Conservation (phyloP, 37 sponge, comb jelly and placozoan species). For the Theonella swinhoei region DNA sequence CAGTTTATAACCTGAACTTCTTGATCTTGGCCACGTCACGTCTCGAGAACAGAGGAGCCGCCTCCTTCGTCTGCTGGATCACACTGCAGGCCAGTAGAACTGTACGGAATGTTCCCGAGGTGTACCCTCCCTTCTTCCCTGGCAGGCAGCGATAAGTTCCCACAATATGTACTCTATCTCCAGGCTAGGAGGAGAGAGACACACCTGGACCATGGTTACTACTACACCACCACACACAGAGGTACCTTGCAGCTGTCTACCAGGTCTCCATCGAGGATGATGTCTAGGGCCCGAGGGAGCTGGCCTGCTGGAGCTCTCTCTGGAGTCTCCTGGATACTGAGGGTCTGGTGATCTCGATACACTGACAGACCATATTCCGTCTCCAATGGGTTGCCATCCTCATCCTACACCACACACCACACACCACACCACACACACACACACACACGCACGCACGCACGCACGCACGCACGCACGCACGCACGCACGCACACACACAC, state of each 20-base stretch:
- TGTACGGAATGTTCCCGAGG: conserved; percentile 90
- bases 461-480: not conserved
- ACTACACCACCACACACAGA: not conserved
- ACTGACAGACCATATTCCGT: conserved; percentile 97
- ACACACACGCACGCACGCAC: conserved; percentile 21
- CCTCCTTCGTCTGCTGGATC: conserved; percentile 77
- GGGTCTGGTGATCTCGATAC: conserved; percentile 94
- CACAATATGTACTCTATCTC: conserved; percentile 87
- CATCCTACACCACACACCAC: conserved; percentile 78
- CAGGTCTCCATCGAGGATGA: conserved; percentile 90
- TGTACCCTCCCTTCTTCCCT: conserved; percentile 86
- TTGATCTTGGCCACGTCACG: conserved; percentile 87
- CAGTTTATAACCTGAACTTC: conserved; percentile 23
- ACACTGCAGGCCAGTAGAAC: conserved; percentile 88
- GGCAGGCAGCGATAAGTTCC: conserved; percentile 96
- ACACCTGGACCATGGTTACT: not conserved
- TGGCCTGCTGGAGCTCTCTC: conserved; percentile 99
- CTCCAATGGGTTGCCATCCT: conserved; percentile 95
- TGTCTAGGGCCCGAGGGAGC: conserved; percentile 94
- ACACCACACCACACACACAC: too few relatives aligned
- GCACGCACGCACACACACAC: conserved; percentile 26
- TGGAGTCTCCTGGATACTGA: conserved; percentile 98
- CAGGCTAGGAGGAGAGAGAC: conserved; percentile 62
- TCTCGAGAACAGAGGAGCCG: conserved; percentile 78
- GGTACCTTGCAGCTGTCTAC: conserved; percentile 92